A percentile compares a stretch with the other conserved stretches of the same genome.
Conservation (phyloP, 2,113 vertebrate species). For the Noturus placidus region DNA sequence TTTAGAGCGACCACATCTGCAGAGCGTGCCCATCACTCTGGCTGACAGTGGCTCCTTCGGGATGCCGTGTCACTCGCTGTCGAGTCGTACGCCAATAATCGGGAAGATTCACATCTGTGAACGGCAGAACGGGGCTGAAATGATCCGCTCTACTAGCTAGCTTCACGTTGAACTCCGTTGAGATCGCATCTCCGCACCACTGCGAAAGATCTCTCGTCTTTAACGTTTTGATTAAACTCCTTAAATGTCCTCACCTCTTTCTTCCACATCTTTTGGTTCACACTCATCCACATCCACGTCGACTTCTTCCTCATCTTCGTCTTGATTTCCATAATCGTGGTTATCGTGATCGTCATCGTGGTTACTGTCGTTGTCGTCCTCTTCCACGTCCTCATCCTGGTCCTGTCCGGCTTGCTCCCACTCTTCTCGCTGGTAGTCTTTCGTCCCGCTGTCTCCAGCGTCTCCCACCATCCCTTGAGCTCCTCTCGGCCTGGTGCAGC, state of each 20-base stretch:
- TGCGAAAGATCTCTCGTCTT: background rate
- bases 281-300: background rate
- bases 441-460: background rate
- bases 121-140: background rate
- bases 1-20: constrained; percentile 4
- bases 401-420: constrained; percentile 17
- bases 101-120: background rate
- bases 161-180: background rate
- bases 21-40: constrained; percentile 18
- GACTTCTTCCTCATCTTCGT: background rate
- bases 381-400: constrained; percentile 15
- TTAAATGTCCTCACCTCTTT: constrained; percentile 32
- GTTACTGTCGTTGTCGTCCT: background rate
- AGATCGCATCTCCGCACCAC: background rate
- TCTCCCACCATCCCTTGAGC: constrained; percentile 36
- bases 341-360: background rate
- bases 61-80: background rate
- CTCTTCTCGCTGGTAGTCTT: constrained; percentile 30
- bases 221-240: background rate
- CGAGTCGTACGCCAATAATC: background rate
- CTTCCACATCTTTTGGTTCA: constrained; percentile 24
- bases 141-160: background rate
- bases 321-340: background rate
- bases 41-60: background rate
- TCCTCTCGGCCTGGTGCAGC: constrained; percentile 49